Evolutionary conservation across 2,888 invertebrate genomes (phyloP).

Genomic region (Anorthoa munda): DNA sequence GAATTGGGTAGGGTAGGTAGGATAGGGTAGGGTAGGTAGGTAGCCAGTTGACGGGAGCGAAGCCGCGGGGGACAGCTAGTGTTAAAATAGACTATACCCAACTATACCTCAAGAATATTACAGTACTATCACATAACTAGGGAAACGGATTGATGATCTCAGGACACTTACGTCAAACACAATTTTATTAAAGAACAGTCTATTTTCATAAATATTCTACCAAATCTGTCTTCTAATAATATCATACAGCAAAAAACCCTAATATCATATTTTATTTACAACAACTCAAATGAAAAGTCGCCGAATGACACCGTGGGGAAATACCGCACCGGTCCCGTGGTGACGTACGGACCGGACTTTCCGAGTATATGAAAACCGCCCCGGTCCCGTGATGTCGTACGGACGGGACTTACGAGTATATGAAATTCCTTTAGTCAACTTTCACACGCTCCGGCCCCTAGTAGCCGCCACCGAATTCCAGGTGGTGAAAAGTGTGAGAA

Average conservation of each 20-base stretch:
- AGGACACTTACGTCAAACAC: not conserved
- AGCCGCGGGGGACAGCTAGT: too few relatives aligned
- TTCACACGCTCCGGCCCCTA: not conserved
- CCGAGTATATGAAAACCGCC: slow-evolving; percentile 5
- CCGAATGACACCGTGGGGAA: slow-evolving; percentile 52
- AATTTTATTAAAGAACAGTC: not conserved
- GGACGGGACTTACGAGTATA: slow-evolving; percentile 9
- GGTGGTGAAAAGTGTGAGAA: not conserved
- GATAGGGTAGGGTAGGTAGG: too few relatives aligned
- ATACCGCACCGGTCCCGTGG: slow-evolving; percentile 32
- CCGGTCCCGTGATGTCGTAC: slow-evolving; percentile 22
- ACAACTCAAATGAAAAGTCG: slow-evolving; percentile 46
- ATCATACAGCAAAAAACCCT: not conserved
- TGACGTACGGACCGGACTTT: slow-evolving; percentile 21
- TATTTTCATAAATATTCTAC: not conserved
- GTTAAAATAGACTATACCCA: too few relatives aligned
- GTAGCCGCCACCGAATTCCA: not conserved
- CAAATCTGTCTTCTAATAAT: slow-evolving; percentile 14
- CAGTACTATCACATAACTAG: not conserved
- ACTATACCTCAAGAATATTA: too few relatives aligned
- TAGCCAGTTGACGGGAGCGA: too few relatives aligned
- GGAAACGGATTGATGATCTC: not conserved
- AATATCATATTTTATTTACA: slow-evolving; percentile 40
- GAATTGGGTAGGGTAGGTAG: too few relatives aligned
- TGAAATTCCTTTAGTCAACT: not conserved